Evolutionary conservation across 2,797 vertebrate genomes (phyloP).

Genomic region (Pachyuromys duprasi): DNA sequence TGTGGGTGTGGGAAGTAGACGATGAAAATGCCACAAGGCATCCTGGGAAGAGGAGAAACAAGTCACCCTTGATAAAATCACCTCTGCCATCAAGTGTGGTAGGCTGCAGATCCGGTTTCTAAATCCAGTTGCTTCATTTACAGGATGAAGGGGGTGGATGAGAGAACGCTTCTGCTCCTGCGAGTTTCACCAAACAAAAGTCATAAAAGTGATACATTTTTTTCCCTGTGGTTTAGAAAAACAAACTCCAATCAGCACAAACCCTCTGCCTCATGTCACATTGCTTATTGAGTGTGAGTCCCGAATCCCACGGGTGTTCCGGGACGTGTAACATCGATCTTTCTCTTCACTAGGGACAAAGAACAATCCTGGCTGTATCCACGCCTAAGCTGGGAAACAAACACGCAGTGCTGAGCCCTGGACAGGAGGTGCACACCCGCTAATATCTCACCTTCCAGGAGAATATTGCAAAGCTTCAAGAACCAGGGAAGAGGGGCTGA

Average conservation of each 20-base stretch:
- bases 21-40: neutral
- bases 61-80: constrained; percentile 12
- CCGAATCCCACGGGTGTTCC: constrained; percentile 73
- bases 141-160: neutral
- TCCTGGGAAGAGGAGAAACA: neutral
- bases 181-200: constrained; percentile 36
- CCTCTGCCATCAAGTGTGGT: neutral
- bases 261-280: neutral
- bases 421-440: constrained; percentile 44
- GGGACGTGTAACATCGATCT: constrained; percentile 73
- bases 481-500: neutral
- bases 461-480: neutral
- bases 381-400: constrained; percentile 75
- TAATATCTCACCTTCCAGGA: constrained; percentile 31
- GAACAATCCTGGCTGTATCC: constrained; percentile 69
- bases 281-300: neutral
- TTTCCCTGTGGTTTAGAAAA: constrained; percentile 34
- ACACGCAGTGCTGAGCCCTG: constrained; percentile 39
- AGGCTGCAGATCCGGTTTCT: constrained; percentile 55
- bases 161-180: neutral
- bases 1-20: neutral
- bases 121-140: constrained; percentile 23
- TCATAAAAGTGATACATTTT: neutral
- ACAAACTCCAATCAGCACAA: neutral
- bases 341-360: constrained; percentile 75